phyloP scores from a whole-genome alignment of 2,797 vertebrate species.

The Argyrosomus regius region DNA sequence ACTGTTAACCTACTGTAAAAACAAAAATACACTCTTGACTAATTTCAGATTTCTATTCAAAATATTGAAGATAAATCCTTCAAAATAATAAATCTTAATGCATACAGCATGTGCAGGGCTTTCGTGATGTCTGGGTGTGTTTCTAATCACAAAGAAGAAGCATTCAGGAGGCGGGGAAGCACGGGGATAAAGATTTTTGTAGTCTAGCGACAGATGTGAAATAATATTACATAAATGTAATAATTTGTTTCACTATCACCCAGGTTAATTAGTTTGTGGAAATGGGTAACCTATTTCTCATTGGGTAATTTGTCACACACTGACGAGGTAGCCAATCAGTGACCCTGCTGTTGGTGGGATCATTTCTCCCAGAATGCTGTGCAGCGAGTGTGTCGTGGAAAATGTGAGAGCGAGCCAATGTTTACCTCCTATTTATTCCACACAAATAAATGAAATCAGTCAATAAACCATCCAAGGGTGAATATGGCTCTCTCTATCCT shows the following conservation, averaged over 20 bases:
- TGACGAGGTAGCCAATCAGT: constrained; percentile 95
- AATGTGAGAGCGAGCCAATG: constrained; percentile 92
- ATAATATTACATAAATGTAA: constrained; percentile 99
- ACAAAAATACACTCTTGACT: not conserved
- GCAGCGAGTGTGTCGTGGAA: constrained; percentile 89
- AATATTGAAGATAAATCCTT: not conserved
- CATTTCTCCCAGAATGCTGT: constrained; percentile 91
- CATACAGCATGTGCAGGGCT: not conserved
- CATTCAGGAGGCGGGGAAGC: not conserved
- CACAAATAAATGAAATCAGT: constrained; percentile 99
- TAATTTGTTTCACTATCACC: constrained; percentile 98
- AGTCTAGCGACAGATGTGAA: constrained; percentile 93
- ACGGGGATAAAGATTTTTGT: constrained; percentile 67
- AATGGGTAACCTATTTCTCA: constrained; percentile 98
- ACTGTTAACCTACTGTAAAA: not conserved
- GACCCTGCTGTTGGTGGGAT: constrained; percentile 93
- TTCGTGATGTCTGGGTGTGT: constrained; percentile 30
- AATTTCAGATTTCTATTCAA: not conserved
- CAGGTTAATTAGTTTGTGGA: constrained; percentile 99
- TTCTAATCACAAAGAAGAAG: constrained; percentile 28
- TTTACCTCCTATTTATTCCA: constrained; percentile 96
- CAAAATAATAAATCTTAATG: not conserved
- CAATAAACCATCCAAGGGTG: constrained; percentile 98
- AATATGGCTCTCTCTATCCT: constrained; percentile 94
- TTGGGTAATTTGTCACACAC: constrained; percentile 99